Base-by-base conservation (phyloP, 2,113 vertebrate genomes). In the Aviceda subcristata region DNA sequence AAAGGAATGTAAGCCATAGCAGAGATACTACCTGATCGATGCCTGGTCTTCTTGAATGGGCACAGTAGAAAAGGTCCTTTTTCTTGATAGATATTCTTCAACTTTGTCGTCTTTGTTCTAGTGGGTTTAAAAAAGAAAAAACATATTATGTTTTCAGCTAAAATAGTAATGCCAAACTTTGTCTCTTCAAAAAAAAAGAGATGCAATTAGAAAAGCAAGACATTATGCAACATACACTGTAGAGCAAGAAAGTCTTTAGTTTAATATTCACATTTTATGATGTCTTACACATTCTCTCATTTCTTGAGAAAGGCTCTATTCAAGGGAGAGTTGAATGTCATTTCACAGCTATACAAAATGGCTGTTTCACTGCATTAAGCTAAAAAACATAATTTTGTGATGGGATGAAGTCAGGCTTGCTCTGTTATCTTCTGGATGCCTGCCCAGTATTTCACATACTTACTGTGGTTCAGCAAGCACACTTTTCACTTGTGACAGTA, bases 81-180 rank as follows among this genome's bases (percentile, higher is more conserved):
- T 98, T 87, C 91, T 97, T 79, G 96, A 94, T 0, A 98, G 39
- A 63, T 97, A 95, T 38, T 98, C 97, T 88, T 98, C 96, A 1
- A 97, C 73, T 91, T 89, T 98, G 94, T 78, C 94, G 95, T 88
- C 98, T 98, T 98, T 98, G 94, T 34, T 98, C 97, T 98, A 89
- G 74, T 14, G 39, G 48, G 56, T 94, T 91, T 75, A 72, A 83
- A 74, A 79, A 79, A 72, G 50, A 30, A 45, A 22, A 16, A 60
- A 68, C 3, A n/a, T 41, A 21, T 6, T 84, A 71, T 2, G 22
- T 73, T 86, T 85, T n/a, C 38, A 82, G 38, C 30, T 80, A 53
- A 66, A 73, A 34, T 8, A 60, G 10, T 19, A 41, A 69, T 17
- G 18, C 12, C 55, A 85, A 82, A 53, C 6, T 57, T 80, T 38